Percentiles rank a stretch among this genome's conserved stretches.
Evolutionary conservation across 2,113 vertebrate species (phyloP).

Genomic region (Leptocoma aspasia): DNA sequence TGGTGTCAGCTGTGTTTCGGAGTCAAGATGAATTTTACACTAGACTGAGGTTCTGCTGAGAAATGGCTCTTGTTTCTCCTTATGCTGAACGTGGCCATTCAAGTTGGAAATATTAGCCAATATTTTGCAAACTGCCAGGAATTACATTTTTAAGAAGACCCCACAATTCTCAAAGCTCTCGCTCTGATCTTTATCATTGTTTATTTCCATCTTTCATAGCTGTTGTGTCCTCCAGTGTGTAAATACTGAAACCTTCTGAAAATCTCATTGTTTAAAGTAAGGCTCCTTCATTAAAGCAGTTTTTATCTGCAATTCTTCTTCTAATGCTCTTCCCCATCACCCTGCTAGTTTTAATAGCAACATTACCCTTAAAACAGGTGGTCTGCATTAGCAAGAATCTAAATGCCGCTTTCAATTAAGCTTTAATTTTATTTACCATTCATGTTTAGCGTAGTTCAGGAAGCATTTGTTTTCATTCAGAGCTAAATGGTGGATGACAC

Average conservation of each 20-base stretch:
- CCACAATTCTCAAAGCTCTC: background rate
- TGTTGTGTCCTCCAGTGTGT: background rate
- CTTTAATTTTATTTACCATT: background rate
- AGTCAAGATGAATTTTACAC: background rate
- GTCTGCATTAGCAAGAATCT: background rate
- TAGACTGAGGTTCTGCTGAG: background rate
- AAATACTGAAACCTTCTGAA: background rate
- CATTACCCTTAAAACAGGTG: background rate
- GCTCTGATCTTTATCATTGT: background rate
- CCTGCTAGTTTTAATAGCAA: background rate
- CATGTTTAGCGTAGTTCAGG: background rate
- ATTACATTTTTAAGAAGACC: background rate
- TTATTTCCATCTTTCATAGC: background rate
- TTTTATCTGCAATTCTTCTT: background rate
- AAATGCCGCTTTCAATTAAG: background rate
- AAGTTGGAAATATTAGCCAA: background rate
- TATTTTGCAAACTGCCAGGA: background rate
- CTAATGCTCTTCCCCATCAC: background rate
- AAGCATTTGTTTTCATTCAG: background rate
- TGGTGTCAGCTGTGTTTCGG: background rate
- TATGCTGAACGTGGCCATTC: background rate
- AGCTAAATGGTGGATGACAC: background rate
- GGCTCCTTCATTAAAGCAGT: background rate
- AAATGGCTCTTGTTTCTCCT: background rate
- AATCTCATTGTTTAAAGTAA: background rate